Percentiles rank a stretch among this genome's conserved stretches.
Conservation (phyloP, 2,888 invertebrate genomes). For the Trachelus stipa region DNA sequence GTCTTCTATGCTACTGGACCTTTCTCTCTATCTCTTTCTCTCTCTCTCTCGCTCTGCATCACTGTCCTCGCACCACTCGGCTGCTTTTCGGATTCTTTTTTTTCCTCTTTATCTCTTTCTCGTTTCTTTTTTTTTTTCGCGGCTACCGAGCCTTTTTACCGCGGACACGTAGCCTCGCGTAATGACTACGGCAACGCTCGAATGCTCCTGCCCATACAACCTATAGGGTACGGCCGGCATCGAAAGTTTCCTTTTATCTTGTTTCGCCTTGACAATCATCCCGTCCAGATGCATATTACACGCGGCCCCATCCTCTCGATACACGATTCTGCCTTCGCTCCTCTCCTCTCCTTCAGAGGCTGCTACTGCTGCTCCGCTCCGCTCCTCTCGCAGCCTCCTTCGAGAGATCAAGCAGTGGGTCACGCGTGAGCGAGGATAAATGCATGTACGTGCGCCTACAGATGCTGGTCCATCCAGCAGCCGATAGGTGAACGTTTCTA, state of each 20-base stretch:
- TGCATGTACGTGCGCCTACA: not conserved
- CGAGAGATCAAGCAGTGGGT: not conserved
- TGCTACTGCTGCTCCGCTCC: not conserved
- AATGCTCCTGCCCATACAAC: slow-evolving; percentile 41
- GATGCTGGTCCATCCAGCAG: not conserved
- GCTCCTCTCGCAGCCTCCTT: not conserved
- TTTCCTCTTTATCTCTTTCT: slow-evolving; percentile 1
- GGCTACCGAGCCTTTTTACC: slow-evolving; percentile 51
- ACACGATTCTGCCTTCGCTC: not conserved
- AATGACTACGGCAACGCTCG: slow-evolving; percentile 50
- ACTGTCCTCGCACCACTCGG: slow-evolving; percentile 20
- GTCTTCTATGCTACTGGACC: not conserved
- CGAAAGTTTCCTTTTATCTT: slow-evolving; percentile 1
- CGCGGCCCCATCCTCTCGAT: not conserved
- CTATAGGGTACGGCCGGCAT: not conserved
- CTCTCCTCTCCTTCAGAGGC: not conserved
- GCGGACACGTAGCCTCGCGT: slow-evolving; percentile 51
- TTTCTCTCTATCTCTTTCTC: not conserved
- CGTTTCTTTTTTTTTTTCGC: slow-evolving; percentile 36
- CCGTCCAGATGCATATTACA: slow-evolving; percentile 11
- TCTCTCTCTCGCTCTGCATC: not conserved
- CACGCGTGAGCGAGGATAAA: slow-evolving; percentile 6
- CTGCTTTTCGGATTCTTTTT: slow-evolving; percentile 7
- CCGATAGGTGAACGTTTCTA: not conserved
- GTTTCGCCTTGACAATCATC: slow-evolving; percentile 11